A percentile compares a stretch with the other conserved stretches of the same genome.
These are phyloP conservation scores for Arion vulgaris DNA, from an alignment of 1,140 invertebrate genomes.

Conservation along the genomic window DNA sequence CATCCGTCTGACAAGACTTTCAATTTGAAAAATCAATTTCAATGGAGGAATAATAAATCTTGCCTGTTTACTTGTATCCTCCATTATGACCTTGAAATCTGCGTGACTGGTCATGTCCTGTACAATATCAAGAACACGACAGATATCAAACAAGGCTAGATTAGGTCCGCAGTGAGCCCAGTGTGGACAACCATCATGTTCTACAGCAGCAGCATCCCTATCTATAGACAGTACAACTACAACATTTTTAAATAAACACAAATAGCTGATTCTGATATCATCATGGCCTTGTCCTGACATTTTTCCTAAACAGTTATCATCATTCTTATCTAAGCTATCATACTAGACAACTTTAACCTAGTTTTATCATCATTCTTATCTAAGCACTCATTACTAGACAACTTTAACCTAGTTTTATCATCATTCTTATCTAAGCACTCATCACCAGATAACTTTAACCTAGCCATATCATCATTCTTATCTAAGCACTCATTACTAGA, in stretches of 20 bases:
- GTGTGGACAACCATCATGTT: constrained; percentile 18
- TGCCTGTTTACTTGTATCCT: not conserved
- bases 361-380: too few species aligned
- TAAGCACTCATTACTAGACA: too few species aligned
- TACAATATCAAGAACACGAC: constrained; percentile 10
- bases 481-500: too few species aligned
- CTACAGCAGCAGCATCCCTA: not conserved
- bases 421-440: too few species aligned
- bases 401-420: too few species aligned
- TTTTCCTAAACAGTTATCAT: too few species aligned
- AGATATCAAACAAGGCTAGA: constrained; percentile 23
- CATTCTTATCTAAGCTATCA: too few species aligned
- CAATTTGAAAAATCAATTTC: not conserved
- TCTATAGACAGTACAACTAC: not conserved
- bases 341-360: too few species aligned
- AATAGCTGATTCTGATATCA: not conserved
- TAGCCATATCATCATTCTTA: too few species aligned
- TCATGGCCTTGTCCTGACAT: not conserved
- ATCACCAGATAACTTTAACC: too few species aligned
- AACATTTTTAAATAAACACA: not conserved
- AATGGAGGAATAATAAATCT: not conserved
- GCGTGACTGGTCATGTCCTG: not conserved
- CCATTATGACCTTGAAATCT: constrained; percentile 8
- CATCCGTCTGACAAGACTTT: too few species aligned
- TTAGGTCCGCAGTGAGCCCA: constrained; percentile 27